Evolutionary conservation across 1,140 invertebrate genomes (phyloP), one percentile per base, ranked within the genome.

Genomic region (Atta cephalotes): DNA sequence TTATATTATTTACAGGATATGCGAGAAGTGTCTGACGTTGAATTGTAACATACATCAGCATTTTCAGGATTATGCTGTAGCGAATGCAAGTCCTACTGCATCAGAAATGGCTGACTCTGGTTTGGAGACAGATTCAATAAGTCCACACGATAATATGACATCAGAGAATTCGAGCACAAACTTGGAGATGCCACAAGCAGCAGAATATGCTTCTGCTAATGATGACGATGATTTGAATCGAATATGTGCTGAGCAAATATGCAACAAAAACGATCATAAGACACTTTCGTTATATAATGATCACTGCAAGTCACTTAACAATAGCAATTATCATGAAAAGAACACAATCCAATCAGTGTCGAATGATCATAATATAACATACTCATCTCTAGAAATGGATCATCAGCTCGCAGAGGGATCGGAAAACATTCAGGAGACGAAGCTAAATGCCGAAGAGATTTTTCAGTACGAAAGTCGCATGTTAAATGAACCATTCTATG

Each of bases 131-230:
- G 95, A 96, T 90, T 95, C 96, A 76, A 92, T 94, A 92, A 95
- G 95, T 93, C 95, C 95, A 9, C 94, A 94, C 68, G 95, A 95
- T 70, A 92, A 94, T 74, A 95, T 93, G 6, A 92, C 94, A 5
- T 96, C 95, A 10, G 95, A 95, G 60, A 95, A 94, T 71, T 95
- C 93, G 0, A 93, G 92, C 9, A 93, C 93, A 6, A 95, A 96
- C 56, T 92, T 93, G 39, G 96, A 94, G 62, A 95, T 94, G 88
- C 93, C 92, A 58, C 96, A 92, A 31, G 96, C 96, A 7, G 96
- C 96, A 91, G 97, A 97, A 92, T 97, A 97, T 87, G 97, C 97
- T 88, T 97, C 97, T 84, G 95, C 97, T 91, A 97, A 97, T 92
- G 97, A 97, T 92, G 97, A 97, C 92, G 80, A 82, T n/a, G 96